These are phyloP conservation scores for Himalopsyche phryganea DNA, from an alignment of 1,140 invertebrate genomes.

Conservation along the genomic window DNA sequence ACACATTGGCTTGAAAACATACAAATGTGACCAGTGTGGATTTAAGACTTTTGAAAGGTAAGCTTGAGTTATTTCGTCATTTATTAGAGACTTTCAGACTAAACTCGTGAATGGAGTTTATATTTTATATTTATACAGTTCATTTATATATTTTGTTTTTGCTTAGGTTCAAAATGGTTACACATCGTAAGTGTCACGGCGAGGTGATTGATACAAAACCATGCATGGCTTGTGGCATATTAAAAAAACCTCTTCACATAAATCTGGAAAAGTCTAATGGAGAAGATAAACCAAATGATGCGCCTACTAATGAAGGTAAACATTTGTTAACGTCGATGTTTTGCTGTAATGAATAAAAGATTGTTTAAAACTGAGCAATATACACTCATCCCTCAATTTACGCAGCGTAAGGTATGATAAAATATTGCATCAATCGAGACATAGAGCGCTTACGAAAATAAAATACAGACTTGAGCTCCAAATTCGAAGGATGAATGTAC, in stretches of 20 bases:
- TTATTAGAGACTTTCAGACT: neutral
- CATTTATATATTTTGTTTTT: neutral
- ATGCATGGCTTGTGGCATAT: constrained; percentile 8
- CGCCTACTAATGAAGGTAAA: neutral
- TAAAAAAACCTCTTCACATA: neutral
- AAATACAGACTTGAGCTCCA: too few relatives aligned
- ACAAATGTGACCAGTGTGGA: constrained; percentile 14
- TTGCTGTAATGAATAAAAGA: too few relatives aligned
- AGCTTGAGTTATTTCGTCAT: neutral
- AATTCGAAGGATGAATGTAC: too few relatives aligned
- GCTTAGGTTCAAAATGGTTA: constrained; percentile 14
- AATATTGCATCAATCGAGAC: too few relatives aligned
- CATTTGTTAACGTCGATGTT: too few relatives aligned
- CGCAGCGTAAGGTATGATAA: too few relatives aligned
- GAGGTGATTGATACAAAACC: neutral
- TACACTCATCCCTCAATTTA: too few relatives aligned
- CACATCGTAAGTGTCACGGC: constrained; percentile 7
- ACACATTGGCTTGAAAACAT: constrained; percentile 13
- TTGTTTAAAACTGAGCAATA: too few relatives aligned
- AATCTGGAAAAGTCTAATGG: neutral
- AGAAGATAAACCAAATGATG: neutral
- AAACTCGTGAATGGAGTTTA: too few relatives aligned
- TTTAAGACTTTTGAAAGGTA: constrained; percentile 24
- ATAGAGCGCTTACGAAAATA: too few relatives aligned
- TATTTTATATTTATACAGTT: neutral